Evolutionary conservation across 2,797 vertebrate genomes (phyloP).

Genomic region (Antennarius maculatus): DNA sequence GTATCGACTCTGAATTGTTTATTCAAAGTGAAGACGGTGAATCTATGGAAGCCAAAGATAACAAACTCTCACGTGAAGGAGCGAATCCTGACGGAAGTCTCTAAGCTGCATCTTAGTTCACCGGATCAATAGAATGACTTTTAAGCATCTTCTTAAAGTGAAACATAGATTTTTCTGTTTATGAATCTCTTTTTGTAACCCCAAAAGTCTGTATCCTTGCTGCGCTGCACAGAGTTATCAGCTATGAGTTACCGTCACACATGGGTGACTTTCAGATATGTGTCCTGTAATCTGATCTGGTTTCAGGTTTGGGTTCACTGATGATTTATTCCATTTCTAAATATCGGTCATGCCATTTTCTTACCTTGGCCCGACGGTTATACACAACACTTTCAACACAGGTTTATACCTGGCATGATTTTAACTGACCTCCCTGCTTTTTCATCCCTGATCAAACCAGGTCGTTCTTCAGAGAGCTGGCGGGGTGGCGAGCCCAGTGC

Average conservation of each 20-base stretch:
- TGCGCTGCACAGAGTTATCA: not conserved
- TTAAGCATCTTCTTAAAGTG: too few species aligned
- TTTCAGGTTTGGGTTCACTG: too few species aligned
- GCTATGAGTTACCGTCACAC: not conserved
- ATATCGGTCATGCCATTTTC: too few species aligned
- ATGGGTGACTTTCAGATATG: not conserved
- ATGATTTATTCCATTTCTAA: too few species aligned
- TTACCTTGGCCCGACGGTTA: too few species aligned
- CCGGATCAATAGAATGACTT: not conserved
- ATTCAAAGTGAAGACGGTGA: not conserved
- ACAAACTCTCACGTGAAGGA: not conserved
- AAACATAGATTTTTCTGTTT: too few species aligned
- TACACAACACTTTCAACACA: too few species aligned
- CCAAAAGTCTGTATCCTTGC: not conserved
- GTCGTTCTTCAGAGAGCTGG: slow-evolving; percentile 65
- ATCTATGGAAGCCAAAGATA: slow-evolving; percentile 22
- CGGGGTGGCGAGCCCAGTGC: slow-evolving; percentile 57
- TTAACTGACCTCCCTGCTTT: slow-evolving; percentile 2
- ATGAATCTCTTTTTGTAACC: not conserved
- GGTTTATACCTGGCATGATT: not conserved
- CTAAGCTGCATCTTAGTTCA: not conserved
- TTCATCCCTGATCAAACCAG: slow-evolving; percentile 56
- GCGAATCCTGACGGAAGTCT: too few species aligned
- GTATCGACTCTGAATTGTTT: slow-evolving; percentile 4
- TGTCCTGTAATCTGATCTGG: too few species aligned